Evolutionary conservation across 2,797 vertebrate genomes (phyloP).

Genomic region (Knipowitschia caucasica): DNA sequence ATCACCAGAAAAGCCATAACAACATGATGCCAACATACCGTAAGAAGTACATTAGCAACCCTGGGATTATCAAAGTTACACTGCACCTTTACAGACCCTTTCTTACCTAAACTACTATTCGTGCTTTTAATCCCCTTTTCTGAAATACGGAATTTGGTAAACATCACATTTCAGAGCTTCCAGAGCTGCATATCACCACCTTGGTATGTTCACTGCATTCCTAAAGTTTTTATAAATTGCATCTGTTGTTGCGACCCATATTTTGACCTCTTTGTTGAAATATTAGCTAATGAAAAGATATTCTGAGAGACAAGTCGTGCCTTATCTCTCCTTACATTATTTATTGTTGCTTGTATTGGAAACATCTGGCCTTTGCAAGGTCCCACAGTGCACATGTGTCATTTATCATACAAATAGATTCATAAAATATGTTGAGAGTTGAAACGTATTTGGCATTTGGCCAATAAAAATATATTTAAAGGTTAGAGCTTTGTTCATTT

Average conservation of each 20-base stretch:
- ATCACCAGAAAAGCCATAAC: too few species aligned
- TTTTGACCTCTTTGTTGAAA: background rate
- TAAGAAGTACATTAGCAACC: too few species aligned
- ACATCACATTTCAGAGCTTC: background rate
- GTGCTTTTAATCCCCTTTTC: too few species aligned
- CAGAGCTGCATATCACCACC: background rate
- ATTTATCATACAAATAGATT: slow-evolving; percentile 8
- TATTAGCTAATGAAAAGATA: background rate
- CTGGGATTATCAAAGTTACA: too few species aligned
- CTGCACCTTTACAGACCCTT: too few species aligned
- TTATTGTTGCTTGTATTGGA: background rate
- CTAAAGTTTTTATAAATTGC: slow-evolving; percentile 10
- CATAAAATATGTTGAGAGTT: slow-evolving; percentile 3
- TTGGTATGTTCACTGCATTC: background rate
- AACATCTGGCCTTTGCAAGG: slow-evolving; percentile 19
- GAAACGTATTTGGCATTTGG: slow-evolving; percentile 15
- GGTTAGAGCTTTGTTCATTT: slow-evolving; percentile 4
- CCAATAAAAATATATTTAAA: slow-evolving; percentile 13
- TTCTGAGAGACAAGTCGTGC: background rate
- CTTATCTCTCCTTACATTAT: background rate
- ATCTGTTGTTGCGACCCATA: background rate
- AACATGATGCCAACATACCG: too few species aligned
- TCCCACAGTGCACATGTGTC: slow-evolving; percentile 2
- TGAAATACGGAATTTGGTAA: too few species aligned
- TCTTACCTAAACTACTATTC: too few species aligned